Evolutionary conservation across 2,113 vertebrate species (phyloP), one percentile per base, ranked within the genome.

Genomic region (Oryzias celebensis): DNA sequence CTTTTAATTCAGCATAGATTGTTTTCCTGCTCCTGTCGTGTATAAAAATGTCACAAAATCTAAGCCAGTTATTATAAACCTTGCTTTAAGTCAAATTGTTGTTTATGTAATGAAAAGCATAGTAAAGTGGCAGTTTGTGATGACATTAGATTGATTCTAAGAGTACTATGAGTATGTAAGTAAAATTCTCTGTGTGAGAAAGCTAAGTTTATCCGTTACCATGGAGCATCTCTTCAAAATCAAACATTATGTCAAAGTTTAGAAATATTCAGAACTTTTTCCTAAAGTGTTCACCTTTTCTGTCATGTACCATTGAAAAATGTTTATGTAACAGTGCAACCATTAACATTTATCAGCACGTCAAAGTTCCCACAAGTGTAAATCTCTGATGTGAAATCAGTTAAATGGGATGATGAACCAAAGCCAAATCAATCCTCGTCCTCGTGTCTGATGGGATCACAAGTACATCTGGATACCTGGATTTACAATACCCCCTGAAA

Each of bases 381-480:
- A 23, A 50, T 50, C 13, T 23, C 20, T 24, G 31, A 48, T 1
- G 3, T 69, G 42, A 65, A 71, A 59, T 12, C 36, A 41, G 41
- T 51, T 58, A 55, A 13, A 77, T 26, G 26, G 44, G 26, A 49
- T 45, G 65, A 73, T 58, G 46, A 74, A 57, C 65, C 62, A 62
- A 69, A 63, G 49, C 49, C 12, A 26, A 75, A 58, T 51, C 31
- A 71, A 20, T 65, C 24, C 24, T 59, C 47, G 53, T 50, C 28
- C 62, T 62, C 52, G 65, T 42, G 41, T 17, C 52, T 68, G 61
- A 75, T 73, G 78, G 73, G 75, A 76, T 75, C 45, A 36, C 31
- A 62, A 12, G 42, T 56, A 65, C 24, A 68, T 58, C 56, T 36
- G 58, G 63, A 78, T 58, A 70, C 63, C 68, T 75, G 76, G 54